phyloP scores from a whole-genome alignment of 2,113 vertebrate species.

The Loxodonta africana region DNA sequence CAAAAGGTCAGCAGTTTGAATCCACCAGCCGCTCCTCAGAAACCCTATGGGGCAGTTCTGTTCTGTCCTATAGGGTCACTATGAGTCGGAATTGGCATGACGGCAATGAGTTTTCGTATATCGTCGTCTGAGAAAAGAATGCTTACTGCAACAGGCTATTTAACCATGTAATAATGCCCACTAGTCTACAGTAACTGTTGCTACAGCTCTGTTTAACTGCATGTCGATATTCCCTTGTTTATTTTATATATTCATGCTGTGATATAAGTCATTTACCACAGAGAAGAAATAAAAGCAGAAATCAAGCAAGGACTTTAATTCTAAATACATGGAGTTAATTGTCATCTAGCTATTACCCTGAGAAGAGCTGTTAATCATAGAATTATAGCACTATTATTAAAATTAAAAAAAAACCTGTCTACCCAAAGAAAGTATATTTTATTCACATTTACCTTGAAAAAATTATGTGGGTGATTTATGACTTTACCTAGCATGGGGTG shows the following conservation, averaged over 20 bases:
- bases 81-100: too few relatives aligned
- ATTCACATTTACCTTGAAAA: neutral
- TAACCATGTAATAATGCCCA: neutral
- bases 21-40: too few relatives aligned
- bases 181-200: neutral
- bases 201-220: neutral
- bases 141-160: neutral
- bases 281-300: constrained; percentile 35
- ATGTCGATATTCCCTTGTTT: constrained; percentile 26
- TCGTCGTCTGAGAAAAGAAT: neutral
- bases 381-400: neutral
- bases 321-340: constrained; percentile 17
- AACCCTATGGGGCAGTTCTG: too few relatives aligned
- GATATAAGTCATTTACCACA: neutral
- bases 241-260: neutral
- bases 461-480: neutral
- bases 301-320: neutral
- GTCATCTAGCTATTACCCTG: neutral
- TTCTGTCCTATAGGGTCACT: too few relatives aligned
- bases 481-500: neutral
- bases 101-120: too few relatives aligned
- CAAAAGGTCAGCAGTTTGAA: too few relatives aligned
- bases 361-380: neutral
- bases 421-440: neutral
- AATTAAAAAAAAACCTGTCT: neutral